Percentiles rank a stretch among this genome's conserved stretches.
Conservation (phyloP, 2,888 invertebrate species). For the Empis stercorea region DNA sequence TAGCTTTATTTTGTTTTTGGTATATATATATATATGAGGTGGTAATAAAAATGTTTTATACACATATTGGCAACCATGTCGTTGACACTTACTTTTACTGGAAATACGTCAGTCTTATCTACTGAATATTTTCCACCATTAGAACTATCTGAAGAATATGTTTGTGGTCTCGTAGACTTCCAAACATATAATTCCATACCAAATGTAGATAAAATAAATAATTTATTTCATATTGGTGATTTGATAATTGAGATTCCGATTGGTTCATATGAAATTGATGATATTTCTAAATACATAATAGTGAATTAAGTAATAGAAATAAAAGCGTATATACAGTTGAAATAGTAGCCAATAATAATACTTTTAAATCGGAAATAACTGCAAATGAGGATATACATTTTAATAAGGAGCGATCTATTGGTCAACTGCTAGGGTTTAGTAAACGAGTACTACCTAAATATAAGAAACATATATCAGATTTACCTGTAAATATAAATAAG, state of each 20-base stretch:
- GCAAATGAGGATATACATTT: too few species aligned
- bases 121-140: constrained; percentile 10
- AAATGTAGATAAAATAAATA: constrained; percentile 24
- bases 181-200: constrained; percentile 17
- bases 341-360: too few species aligned
- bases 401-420: constrained; percentile 5
- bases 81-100: constrained; percentile 18
- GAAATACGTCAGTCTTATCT: constrained; percentile 14
- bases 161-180: constrained; percentile 21
- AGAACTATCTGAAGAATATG: constrained; percentile 14
- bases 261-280: too few species aligned
- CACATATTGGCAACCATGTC: constrained; percentile 11
- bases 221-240: constrained; percentile 20
- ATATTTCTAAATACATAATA: too few species aligned
- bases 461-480: constrained; percentile 17
- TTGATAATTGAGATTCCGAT: too few species aligned
- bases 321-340: too few species aligned
- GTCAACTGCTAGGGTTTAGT: constrained; percentile 3
- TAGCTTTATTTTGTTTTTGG: too few species aligned
- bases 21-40: too few species aligned
- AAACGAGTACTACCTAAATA: constrained; percentile 7
- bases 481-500: constrained; percentile 21
- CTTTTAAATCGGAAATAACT: too few species aligned
- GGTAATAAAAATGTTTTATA: too few species aligned
- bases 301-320: too few species aligned